phyloP scores from a whole-genome alignment of 2,113 vertebrate species.

The Sakesphorus luctuosus region DNA sequence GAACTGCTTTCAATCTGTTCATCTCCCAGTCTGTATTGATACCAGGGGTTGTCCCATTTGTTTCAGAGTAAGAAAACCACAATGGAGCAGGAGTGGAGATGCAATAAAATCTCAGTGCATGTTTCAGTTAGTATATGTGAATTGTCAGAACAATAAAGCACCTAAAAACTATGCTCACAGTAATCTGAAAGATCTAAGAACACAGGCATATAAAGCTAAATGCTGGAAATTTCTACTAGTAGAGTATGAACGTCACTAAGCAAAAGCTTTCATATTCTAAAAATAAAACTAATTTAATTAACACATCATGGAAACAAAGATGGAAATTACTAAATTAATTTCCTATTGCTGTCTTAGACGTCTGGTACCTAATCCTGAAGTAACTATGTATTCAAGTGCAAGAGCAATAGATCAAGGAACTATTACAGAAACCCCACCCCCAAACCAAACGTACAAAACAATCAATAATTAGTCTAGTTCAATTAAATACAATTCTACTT shows the following conservation, averaged over 20 bases:
- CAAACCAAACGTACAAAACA: background rate
- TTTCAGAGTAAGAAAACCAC: background rate
- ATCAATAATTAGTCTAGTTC: background rate
- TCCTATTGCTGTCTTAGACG: background rate
- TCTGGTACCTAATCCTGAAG: background rate
- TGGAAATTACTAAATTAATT: background rate
- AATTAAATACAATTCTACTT: background rate
- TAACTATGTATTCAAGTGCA: background rate
- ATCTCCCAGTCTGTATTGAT: too few relatives aligned
- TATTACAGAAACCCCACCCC: rapidly evolving
- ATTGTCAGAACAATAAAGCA: background rate
- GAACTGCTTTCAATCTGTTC: rapidly evolving
- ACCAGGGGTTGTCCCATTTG: background rate
- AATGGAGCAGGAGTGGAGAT: background rate
- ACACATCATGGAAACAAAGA: background rate
- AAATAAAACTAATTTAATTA: conserved; percentile 4
- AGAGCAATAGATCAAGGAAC: background rate
- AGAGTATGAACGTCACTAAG: background rate
- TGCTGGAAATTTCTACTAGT: background rate
- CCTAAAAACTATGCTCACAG: background rate
- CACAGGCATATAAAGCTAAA: background rate
- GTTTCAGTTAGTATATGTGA: background rate
- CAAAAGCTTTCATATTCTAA: background rate
- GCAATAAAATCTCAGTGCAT: background rate
- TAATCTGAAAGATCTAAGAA: background rate